Percentiles rank a stretch among this genome's conserved stretches.
Evolutionary conservation across 2,113 vertebrate species (phyloP).

Genomic region (Xiphophorus couchianus): DNA sequence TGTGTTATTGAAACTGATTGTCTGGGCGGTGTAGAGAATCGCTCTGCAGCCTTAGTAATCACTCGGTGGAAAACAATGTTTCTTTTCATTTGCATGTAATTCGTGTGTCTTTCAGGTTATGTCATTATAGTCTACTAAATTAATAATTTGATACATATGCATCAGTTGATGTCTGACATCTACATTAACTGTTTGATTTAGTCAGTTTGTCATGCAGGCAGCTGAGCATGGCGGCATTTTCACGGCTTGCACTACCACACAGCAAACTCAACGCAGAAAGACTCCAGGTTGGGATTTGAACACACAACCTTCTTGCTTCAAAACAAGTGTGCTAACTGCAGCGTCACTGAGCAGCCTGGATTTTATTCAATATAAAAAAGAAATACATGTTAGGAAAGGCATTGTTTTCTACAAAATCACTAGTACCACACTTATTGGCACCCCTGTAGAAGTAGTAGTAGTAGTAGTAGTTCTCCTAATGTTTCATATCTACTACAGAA

Average conservation of each 20-base stretch:
- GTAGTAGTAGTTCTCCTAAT: background rate
- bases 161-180: constrained; percentile 26
- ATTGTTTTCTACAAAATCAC: background rate
- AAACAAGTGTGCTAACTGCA: background rate
- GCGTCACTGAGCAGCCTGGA: background rate
- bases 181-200: constrained; percentile 21
- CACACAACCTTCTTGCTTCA: background rate
- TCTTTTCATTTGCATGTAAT: background rate
- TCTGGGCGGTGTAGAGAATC: background rate
- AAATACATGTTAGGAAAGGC: background rate
- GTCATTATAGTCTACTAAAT: constrained; percentile 6
- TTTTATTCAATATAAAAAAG: background rate
- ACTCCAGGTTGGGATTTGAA: background rate
- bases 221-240: background rate
- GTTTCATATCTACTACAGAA: background rate
- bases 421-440: background rate
- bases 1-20: background rate
- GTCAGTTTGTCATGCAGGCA: background rate
- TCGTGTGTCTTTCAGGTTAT: constrained; percentile 22
- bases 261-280: background rate
- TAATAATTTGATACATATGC: background rate
- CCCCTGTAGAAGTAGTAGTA: background rate
- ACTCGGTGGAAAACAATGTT: background rate
- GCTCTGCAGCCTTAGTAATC: background rate
- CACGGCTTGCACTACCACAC: too few relatives aligned